Percentiles rank a stretch among this genome's conserved stretches.
phyloP scores from a whole-genome alignment of 2,113 vertebrate genomes.

The Hiodon tergisus region DNA sequence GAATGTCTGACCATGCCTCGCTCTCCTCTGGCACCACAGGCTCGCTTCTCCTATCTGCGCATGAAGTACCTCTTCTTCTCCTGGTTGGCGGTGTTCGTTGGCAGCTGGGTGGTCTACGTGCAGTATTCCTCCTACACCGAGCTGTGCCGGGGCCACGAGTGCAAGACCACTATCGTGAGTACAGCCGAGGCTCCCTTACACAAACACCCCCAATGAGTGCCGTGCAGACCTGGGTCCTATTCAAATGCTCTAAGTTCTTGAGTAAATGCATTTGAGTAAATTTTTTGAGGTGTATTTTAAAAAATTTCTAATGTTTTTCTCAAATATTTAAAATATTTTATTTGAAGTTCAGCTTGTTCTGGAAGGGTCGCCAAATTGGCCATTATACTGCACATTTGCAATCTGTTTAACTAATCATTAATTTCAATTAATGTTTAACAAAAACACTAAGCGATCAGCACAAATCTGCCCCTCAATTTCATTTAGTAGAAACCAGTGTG shows the following conservation, averaged over 20 bases:
- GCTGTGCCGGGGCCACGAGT: constrained; percentile 90
- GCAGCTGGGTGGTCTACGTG: constrained; percentile 94
- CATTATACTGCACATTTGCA: too few relatives aligned
- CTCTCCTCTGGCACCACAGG: constrained; percentile 53
- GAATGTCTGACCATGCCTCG: neutral
- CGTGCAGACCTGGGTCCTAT: neutral
- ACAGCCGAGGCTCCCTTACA: neutral
- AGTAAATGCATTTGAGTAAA: too few relatives aligned
- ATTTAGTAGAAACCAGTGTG: neutral
- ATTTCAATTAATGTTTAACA: neutral
- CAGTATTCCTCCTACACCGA: constrained; percentile 94
- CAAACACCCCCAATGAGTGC: too few relatives aligned
- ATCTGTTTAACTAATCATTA: too few relatives aligned
- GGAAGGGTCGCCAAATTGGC: too few relatives aligned
- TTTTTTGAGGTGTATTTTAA: neutral
- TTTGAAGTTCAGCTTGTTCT: too few relatives aligned
- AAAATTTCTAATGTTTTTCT: neutral
- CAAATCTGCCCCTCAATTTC: neutral
- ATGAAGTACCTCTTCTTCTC: constrained; percentile 96
- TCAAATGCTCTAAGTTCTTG: neutral
- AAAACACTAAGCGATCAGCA: neutral
- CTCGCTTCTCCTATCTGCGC: constrained; percentile 80
- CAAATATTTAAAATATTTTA: too few relatives aligned
- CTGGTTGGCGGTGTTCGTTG: constrained; percentile 89
- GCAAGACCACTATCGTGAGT: constrained; percentile 92